phyloP scores from a whole-genome alignment of 2,113 vertebrate genomes.

The Leucoraja erinaceus region DNA sequence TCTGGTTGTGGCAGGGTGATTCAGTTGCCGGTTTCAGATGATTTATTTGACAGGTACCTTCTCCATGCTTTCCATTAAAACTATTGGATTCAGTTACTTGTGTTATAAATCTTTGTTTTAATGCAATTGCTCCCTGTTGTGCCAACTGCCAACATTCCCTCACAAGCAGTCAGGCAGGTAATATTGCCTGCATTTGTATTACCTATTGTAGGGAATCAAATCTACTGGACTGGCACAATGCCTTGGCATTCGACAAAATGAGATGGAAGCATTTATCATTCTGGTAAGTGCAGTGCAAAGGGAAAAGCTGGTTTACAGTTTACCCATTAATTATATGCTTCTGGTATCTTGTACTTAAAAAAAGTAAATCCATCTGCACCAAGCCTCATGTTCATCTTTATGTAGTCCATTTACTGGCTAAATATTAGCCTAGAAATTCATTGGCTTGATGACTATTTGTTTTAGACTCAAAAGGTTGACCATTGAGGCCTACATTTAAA shows the following conservation, averaged over 20 bases:
- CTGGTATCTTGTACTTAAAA: not conserved
- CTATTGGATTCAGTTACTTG: not conserved
- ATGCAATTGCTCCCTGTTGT: not conserved
- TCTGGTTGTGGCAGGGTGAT: too few species aligned
- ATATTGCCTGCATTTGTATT: not conserved
- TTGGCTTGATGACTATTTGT: not conserved
- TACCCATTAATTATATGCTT: not conserved
- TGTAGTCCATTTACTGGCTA: not conserved
- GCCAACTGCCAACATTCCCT: not conserved
- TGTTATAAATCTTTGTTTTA: not conserved
- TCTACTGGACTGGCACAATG: not conserved
- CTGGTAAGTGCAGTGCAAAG: not conserved
- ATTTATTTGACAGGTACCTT: not conserved
- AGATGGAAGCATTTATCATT: not conserved
- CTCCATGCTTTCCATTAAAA: not conserved
- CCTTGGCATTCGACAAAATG: not conserved
- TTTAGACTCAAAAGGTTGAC: not conserved
- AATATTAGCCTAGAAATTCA: not conserved
- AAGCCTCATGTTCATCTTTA: not conserved
- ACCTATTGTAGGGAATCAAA: not conserved
- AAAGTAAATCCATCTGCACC: not conserved
- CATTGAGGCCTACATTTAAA: not conserved
- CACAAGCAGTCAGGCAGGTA: not conserved
- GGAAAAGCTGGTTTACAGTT: not conserved
- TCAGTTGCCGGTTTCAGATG: too few species aligned